A percentile compares a stretch with the other conserved stretches of the same genome.
Evolutionary conservation across 1,140 invertebrate species (phyloP).

Genomic region (Pogonomyrmex barbatus): DNA sequence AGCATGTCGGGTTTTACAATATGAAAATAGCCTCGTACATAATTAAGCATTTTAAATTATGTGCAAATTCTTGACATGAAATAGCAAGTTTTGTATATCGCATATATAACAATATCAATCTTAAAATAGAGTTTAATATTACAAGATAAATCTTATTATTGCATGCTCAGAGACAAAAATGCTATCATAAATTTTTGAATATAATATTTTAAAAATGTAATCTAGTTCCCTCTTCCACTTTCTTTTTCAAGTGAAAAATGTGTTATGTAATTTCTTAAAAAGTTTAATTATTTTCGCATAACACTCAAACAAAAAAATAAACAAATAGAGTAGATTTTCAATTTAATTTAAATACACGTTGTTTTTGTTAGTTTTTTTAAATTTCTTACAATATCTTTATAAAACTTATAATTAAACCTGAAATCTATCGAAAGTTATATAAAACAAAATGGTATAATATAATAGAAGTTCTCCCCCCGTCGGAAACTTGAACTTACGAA

Average conservation of each 20-base stretch:
- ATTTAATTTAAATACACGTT: slow-evolving; percentile 7
- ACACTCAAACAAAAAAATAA: not conserved
- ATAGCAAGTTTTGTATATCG: not conserved
- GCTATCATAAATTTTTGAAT: not conserved
- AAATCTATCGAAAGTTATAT: not conserved
- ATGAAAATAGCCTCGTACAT: not conserved
- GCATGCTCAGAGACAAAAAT: not conserved
- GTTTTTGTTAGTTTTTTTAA: not conserved
- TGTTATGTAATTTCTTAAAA: not conserved
- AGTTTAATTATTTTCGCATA: not conserved
- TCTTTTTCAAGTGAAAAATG: not conserved
- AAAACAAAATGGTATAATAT: slow-evolving; percentile 1
- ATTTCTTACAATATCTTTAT: not conserved
- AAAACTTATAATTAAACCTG: slow-evolving; percentile 15
- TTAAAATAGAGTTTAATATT: not conserved
- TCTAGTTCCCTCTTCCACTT: not conserved
- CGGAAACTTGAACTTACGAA: not conserved
- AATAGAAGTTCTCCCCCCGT: not conserved
- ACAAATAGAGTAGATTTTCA: not conserved
- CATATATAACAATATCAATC: not conserved
- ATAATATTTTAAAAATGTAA: slow-evolving; percentile 2
- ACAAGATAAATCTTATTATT: slow-evolving; percentile 22
- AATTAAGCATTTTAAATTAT: slow-evolving; percentile 28
- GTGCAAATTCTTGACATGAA: not conserved
- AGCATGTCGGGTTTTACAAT: not conserved